phyloP scores from a whole-genome alignment of 2,888 invertebrate species.

The Rosalia funebris region DNA sequence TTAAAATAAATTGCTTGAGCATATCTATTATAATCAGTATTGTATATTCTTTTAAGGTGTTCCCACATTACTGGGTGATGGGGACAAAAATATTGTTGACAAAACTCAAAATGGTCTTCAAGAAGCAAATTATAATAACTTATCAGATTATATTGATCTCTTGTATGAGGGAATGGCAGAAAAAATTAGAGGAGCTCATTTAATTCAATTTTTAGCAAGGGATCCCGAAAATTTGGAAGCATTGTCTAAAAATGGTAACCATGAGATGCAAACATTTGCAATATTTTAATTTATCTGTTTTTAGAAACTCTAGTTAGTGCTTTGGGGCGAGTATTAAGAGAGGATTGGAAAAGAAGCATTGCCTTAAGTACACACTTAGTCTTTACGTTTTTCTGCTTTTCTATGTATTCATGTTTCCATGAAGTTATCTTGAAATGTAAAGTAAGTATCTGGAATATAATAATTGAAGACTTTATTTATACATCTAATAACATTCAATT shows the following conservation, averaged over 20 bases:
- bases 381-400: slow-evolving; percentile 97
- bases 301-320: slow-evolving; percentile 94
- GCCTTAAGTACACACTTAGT: slow-evolving; percentile 96
- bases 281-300: slow-evolving; percentile 51
- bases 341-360: slow-evolving; percentile 97
- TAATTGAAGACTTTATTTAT: neutral
- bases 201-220: slow-evolving; percentile 90
- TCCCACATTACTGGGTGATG: slow-evolving; percentile 34
- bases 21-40: no score
- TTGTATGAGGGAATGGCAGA: slow-evolving; percentile 95
- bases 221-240: slow-evolving; percentile 95
- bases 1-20: no score
- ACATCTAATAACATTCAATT: no score
- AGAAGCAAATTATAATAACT: slow-evolving; percentile 80
- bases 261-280: neutral
- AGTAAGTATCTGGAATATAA: slow-evolving; percentile 63
- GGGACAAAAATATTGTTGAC: slow-evolving; percentile 43
- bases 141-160: slow-evolving; percentile 95
- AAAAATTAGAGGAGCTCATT: slow-evolving; percentile 90
- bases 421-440: slow-evolving; percentile 94
- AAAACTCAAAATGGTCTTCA: slow-evolving; percentile 59
- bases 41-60: slow-evolving; percentile 24
- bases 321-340: slow-evolving; percentile 91
- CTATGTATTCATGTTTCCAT: slow-evolving; percentile 95
- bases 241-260: slow-evolving; percentile 88